phyloP scores from a whole-genome alignment of 2,888 invertebrate species.

The Dryomyza anilis region DNA sequence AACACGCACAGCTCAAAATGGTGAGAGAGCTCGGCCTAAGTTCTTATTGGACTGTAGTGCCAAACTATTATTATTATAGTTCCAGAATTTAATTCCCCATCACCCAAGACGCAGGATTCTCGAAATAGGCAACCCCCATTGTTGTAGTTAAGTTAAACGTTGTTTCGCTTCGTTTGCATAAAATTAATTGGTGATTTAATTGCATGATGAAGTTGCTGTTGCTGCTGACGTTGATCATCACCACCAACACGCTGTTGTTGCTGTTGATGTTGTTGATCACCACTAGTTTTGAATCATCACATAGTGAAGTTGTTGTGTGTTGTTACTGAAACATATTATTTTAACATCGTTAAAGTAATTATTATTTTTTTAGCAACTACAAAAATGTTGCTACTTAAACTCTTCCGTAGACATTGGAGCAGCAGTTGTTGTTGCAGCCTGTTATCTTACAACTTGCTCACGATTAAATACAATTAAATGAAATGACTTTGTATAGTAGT shows the following conservation, averaged over 20 bases:
- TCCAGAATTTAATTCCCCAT: no score
- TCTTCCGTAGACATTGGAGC: slow-evolving; percentile 5
- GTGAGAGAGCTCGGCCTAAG: no score
- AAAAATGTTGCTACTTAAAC: neutral
- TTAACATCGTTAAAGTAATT: neutral
- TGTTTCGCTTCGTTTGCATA: slow-evolving; percentile 31
- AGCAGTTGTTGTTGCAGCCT: neutral
- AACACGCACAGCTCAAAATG: no score
- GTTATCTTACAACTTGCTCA: neutral
- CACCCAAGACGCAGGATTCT: no score
- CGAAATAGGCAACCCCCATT: no score
- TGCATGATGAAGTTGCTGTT: slow-evolving; percentile 35
- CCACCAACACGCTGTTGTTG: neutral
- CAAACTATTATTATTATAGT: no score
- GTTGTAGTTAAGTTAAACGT: slow-evolving; percentile 3
- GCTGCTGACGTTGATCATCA: neutral
- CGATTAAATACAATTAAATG: slow-evolving; percentile 18
- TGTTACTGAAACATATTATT: slow-evolving; percentile 1
- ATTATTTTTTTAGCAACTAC: neutral
- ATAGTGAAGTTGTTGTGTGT: neutral
- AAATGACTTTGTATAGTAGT: slow-evolving; percentile 13
- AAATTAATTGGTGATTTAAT: slow-evolving; percentile 39
- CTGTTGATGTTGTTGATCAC: neutral
- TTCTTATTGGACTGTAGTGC: no score
- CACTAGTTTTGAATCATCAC: neutral